Evolutionary conservation across 1,140 invertebrate species (phyloP).

Genomic region (Drosophila sucinea): DNA sequence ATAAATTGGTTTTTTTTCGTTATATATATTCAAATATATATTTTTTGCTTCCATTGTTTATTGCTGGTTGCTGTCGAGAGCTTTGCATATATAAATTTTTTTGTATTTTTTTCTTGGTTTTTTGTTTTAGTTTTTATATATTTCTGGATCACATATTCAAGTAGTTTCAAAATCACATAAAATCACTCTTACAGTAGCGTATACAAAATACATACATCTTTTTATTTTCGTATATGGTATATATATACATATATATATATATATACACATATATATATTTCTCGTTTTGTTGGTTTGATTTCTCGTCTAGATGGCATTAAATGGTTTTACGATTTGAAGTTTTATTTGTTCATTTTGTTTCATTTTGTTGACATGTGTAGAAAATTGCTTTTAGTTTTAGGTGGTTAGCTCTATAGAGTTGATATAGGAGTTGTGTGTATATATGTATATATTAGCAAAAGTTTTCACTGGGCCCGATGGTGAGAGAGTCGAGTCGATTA

Average conservation of each 20-base stretch:
- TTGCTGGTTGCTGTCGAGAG: slow-evolving; percentile 59
- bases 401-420: slow-evolving; percentile 31
- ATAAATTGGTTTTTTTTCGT: slow-evolving; percentile 46
- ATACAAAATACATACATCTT: slow-evolving; percentile 79
- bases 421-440: slow-evolving; percentile 46
- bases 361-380: slow-evolving; percentile 22
- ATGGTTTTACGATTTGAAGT: slow-evolving; percentile 48
- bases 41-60: slow-evolving; percentile 24
- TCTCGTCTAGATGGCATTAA: slow-evolving; percentile 57
- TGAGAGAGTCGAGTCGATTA: slow-evolving; percentile 19
- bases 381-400: slow-evolving; percentile 27
- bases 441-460: slow-evolving; percentile 54
- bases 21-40: not conserved
- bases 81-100: slow-evolving; percentile 51
- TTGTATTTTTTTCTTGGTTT: slow-evolving; percentile 31
- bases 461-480: slow-evolving; percentile 52
- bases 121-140: slow-evolving; percentile 52
- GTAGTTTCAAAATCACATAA: slow-evolving; percentile 82
- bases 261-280: slow-evolving; percentile 36
- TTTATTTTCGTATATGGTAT: slow-evolving; percentile 41
- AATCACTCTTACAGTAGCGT: slow-evolving; percentile 82
- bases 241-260: slow-evolving; percentile 46
- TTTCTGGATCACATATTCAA: slow-evolving; percentile 80
- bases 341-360: slow-evolving; percentile 51
- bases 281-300: slow-evolving; percentile 28